These are phyloP conservation scores for Hippocampus kuda DNA, from an alignment of 2,797 vertebrate species.

Conservation along the genomic window DNA sequence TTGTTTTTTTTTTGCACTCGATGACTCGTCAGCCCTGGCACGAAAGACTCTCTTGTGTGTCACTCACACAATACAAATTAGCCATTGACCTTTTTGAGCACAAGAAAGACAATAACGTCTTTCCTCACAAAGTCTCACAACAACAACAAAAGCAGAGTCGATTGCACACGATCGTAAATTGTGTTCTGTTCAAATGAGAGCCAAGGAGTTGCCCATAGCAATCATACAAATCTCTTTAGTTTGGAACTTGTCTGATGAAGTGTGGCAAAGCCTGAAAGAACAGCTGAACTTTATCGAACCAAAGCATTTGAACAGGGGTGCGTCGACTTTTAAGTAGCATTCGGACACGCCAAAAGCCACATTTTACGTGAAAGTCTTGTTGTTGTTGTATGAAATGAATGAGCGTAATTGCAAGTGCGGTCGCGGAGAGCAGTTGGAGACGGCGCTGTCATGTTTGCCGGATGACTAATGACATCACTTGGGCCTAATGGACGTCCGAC, in stretches of 20 bases:
- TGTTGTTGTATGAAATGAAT: neutral
- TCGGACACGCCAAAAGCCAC: too few relatives aligned
- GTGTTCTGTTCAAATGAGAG: neutral
- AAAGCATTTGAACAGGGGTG: too few relatives aligned
- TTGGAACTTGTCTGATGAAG: too few relatives aligned
- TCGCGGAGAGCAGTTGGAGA: neutral
- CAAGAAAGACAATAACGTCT: neutral
- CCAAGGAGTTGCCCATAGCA: neutral
- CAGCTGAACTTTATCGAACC: too few relatives aligned
- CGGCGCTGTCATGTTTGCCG: neutral
- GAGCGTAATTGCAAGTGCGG: neutral
- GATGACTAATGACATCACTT: neutral
- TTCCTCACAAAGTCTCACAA: neutral
- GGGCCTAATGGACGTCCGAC: neutral
- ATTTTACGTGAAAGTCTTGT: neutral
- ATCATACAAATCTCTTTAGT: neutral
- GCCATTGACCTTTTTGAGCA: neutral
- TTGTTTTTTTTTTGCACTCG: neutral
- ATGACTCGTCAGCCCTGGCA: neutral
- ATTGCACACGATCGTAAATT: neutral
- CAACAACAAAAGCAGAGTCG: neutral
- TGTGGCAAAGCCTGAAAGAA: too few relatives aligned
- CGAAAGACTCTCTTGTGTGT: neutral
- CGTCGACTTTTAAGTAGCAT: too few relatives aligned
- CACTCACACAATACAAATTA: neutral